Conservation (phyloP, 2,797 vertebrate species). For the Meriones psammophilus region DNA sequence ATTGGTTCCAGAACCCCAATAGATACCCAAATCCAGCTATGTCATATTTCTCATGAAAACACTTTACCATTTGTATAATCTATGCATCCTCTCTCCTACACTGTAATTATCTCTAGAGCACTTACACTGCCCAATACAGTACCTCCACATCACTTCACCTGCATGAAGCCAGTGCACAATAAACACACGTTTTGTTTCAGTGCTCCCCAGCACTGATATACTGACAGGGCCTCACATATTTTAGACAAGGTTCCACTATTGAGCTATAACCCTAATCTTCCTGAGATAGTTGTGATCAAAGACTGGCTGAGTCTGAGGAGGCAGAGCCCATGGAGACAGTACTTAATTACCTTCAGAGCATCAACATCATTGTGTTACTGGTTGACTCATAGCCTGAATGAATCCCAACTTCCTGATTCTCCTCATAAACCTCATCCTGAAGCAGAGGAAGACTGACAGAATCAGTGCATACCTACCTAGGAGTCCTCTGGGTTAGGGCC, state of each 20-base stretch:
- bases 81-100: background rate
- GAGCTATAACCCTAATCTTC: background rate
- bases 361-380: background rate
- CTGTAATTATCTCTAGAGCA: background rate
- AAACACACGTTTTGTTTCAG: background rate
- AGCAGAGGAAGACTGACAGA: background rate
- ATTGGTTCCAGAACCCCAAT: background rate
- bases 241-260: background rate
- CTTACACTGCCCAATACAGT: background rate
- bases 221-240: background rate
- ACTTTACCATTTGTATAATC: background rate
- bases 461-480: background rate
- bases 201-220: background rate
- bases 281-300: background rate
- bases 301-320: background rate
- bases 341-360: background rate
- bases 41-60: background rate
- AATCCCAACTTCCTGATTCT: background rate
- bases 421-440: background rate
- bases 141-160: background rate
- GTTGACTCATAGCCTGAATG: background rate
- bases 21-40: background rate
- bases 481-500: background rate
- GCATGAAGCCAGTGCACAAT: background rate
- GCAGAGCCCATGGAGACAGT: background rate